A percentile compares a stretch with the other conserved stretches of the same genome.
These are phyloP conservation scores for Hylaea fasciaria DNA, from an alignment of 2,888 invertebrate genomes.

Conservation along the genomic window DNA sequence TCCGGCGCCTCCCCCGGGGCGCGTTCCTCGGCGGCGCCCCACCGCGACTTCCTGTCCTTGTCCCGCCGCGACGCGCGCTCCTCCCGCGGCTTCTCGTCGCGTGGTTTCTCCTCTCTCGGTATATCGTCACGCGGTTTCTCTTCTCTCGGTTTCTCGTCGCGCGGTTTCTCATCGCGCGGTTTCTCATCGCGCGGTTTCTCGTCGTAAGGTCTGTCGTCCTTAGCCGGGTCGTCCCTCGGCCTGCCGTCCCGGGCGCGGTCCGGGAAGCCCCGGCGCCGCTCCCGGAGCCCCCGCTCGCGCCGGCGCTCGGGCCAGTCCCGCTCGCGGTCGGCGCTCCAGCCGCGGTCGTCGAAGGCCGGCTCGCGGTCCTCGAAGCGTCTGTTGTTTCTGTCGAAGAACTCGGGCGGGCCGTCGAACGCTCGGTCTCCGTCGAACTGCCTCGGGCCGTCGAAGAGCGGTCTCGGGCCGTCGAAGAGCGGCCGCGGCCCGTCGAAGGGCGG, in stretches of 20 bases:
- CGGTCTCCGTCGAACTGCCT: conserved; percentile 57
- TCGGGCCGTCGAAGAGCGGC: conserved; percentile 53
- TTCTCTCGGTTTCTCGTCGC: conserved; percentile 3
- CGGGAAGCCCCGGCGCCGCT: too few relatives aligned
- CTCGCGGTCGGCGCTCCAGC: conserved; percentile 67
- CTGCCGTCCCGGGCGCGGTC: conserved; percentile 25
- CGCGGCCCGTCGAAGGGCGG: conserved; percentile 55
- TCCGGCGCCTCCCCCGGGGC: neutral
- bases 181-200: conserved; percentile 28
- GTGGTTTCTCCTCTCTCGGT: conserved; percentile 2
- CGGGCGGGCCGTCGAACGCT: conserved; percentile 71
- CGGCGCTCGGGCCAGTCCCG: conserved; percentile 49
- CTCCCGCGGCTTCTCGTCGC: conserved; percentile 29
- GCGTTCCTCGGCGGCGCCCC: conserved; percentile 72
- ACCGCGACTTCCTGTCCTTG: conserved; percentile 75
- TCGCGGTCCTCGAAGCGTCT: conserved; percentile 75
- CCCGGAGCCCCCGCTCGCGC: conserved; percentile 12
- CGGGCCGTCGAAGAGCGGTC: conserved; percentile 65
- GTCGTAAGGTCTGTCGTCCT: conserved; percentile 35
- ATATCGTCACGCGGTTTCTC: conserved; percentile 5
- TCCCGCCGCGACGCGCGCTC: conserved; percentile 53
- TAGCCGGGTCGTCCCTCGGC: conserved; percentile 29
- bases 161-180: conserved; percentile 1
- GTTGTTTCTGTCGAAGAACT: conserved; percentile 73
- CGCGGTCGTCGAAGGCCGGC: conserved; percentile 66